These are phyloP conservation scores for Ochlodes sylvanus DNA, from an alignment of 2,888 invertebrate species.

Conservation along the genomic window DNA sequence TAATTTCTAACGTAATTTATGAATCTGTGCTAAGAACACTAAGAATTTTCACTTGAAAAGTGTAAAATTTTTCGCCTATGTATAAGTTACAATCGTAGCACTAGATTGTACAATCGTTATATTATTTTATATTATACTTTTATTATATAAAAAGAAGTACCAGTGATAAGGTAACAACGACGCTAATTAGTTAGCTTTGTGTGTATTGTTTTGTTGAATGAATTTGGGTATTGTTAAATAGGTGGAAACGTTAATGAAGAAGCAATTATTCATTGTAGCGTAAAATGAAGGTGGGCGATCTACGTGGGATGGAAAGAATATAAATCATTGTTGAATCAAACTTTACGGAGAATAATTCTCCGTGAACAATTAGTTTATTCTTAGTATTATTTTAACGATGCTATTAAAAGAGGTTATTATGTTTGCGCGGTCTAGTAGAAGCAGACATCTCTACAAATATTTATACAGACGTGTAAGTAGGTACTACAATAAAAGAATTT, in stretches of 20 bases:
- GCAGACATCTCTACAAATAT: too few relatives aligned
- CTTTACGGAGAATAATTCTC: slow-evolving; percentile 8
- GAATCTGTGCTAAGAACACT: too few relatives aligned
- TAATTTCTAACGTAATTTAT: too few relatives aligned
- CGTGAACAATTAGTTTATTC: too few relatives aligned
- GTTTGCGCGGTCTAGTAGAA: background rate
- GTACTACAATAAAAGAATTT: too few relatives aligned
- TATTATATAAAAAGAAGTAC: too few relatives aligned
- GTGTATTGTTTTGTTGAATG: slow-evolving; percentile 26
- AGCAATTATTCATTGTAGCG: slow-evolving; percentile 29
- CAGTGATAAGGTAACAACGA: background rate
- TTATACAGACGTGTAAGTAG: too few relatives aligned
- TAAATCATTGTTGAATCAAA: slow-evolving; percentile 28
- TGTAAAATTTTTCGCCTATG: too few relatives aligned
- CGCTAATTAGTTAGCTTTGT: slow-evolving; percentile 28
- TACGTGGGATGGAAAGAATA: slow-evolving; percentile 26
- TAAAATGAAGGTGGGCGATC: slow-evolving; percentile 28
- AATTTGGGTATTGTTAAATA: slow-evolving; percentile 24
- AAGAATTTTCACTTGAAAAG: too few relatives aligned
- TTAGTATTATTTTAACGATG: background rate
- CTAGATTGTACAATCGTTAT: too few relatives aligned
- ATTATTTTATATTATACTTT: too few relatives aligned
- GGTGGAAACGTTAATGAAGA: slow-evolving; percentile 33
- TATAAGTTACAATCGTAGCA: too few relatives aligned
- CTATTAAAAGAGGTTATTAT: background rate